These are phyloP conservation scores for Oxyura jamaicensis DNA, from an alignment of 2,113 vertebrate species.

Conservation along the genomic window DNA sequence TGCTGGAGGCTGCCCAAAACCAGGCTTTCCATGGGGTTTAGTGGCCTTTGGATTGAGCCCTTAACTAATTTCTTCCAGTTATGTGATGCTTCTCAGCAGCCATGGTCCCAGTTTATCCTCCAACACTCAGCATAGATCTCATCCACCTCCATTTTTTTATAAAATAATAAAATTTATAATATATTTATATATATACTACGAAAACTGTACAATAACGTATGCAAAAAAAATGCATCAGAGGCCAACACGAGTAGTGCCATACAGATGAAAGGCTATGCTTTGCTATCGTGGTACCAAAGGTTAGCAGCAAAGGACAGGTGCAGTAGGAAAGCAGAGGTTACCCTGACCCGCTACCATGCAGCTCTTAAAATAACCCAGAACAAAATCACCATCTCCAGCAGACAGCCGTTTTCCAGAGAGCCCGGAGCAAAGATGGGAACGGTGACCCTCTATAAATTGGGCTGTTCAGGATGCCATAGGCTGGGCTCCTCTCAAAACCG, in stretches of 20 bases:
- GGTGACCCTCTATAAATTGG: not conserved
- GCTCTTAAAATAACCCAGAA: not conserved
- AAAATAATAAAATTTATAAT: slow-evolving; percentile 65
- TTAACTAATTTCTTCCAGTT: not conserved
- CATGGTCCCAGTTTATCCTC: not conserved
- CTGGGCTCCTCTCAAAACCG: not conserved
- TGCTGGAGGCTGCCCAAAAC: not conserved
- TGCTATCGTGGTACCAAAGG: not conserved
- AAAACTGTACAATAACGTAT: slow-evolving; percentile 60
- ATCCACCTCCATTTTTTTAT: not conserved
- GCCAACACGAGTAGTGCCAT: not conserved
- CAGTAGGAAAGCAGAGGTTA: slow-evolving; percentile 10
- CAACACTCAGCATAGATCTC: not conserved
- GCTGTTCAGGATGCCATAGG: not conserved
- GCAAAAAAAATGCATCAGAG: not conserved
- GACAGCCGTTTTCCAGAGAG: not conserved
- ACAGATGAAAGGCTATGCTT: not conserved
- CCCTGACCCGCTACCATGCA: not conserved
- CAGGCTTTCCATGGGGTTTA: not conserved
- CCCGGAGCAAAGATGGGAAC: not conserved
- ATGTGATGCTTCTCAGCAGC: not conserved
- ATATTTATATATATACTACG: slow-evolving; percentile 38
- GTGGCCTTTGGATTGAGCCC: not conserved
- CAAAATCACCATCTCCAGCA: not conserved
- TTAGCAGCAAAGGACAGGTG: not conserved